phyloP scores from a whole-genome alignment of 1,140 invertebrate genomes.

The Drosophila virilis region DNA sequence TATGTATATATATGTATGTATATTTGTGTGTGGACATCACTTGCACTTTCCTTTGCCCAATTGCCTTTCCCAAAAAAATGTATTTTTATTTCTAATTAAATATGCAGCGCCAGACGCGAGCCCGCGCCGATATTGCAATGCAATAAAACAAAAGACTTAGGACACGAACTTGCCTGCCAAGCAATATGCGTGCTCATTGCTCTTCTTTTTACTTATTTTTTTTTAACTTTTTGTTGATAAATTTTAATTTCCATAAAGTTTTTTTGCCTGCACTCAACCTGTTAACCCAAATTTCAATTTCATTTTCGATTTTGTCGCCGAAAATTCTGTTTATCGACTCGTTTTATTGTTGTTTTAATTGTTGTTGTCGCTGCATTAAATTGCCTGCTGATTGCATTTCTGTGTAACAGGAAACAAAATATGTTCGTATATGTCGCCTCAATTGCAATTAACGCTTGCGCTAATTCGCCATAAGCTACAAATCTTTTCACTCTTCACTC shows the following conservation, averaged over 20 bases:
- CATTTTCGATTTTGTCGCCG: slow-evolving; percentile 15
- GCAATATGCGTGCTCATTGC: not conserved
- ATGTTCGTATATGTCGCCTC: slow-evolving; percentile 1
- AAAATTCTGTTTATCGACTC: slow-evolving; percentile 33
- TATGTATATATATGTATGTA: not conserved
- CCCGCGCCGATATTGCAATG: slow-evolving; percentile 43
- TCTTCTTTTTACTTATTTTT: no score
- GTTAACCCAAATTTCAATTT: slow-evolving; percentile 66
- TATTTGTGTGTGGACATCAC: slow-evolving; percentile 41
- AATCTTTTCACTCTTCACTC: slow-evolving; percentile 68
- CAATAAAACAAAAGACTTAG: slow-evolving; percentile 68
- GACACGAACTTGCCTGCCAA: slow-evolving; percentile 57
- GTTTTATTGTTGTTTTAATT: slow-evolving; percentile 4
- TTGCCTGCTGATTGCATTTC: not conserved
- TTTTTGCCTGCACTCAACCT: slow-evolving; percentile 17
- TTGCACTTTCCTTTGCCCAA: slow-evolving; percentile 72
- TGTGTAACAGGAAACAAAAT: slow-evolving; percentile 37
- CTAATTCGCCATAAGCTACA: slow-evolving; percentile 75
- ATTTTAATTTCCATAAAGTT: slow-evolving; percentile 10
- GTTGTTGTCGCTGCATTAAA: slow-evolving; percentile 3
- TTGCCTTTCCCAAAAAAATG: slow-evolving; percentile 52
- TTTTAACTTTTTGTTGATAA: not conserved
- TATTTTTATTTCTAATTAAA: slow-evolving; percentile 58
- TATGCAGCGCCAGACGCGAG: slow-evolving; percentile 53
- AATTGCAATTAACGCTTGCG: slow-evolving; percentile 69